phyloP scores from a whole-genome alignment of 2,888 invertebrate genomes.

The Ormyrus pomaceus region DNA sequence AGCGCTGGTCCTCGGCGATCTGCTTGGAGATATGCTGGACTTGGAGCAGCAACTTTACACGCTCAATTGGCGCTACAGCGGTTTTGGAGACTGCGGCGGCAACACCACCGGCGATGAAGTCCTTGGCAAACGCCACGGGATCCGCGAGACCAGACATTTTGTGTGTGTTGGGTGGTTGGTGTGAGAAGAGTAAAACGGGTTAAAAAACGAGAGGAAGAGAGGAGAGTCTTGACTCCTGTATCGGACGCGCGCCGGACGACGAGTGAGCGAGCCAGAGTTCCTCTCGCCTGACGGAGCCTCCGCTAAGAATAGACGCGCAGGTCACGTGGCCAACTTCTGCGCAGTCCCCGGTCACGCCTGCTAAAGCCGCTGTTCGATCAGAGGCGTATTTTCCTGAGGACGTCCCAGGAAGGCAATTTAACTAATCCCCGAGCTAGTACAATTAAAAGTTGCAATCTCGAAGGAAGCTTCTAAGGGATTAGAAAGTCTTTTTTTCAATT shows the following conservation, averaged over 20 bases:
- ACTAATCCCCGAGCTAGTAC: no score
- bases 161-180: constrained; percentile 60
- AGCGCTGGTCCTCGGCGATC: constrained; percentile 88
- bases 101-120: constrained; percentile 93
- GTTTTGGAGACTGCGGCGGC: constrained; percentile 97
- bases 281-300: constrained; percentile 62
- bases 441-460: no score
- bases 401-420: neutral
- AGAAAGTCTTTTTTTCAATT: no score
- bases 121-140: constrained; percentile 91
- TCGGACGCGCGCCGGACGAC: constrained; percentile 79
- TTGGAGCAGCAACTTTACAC: constrained; percentile 95
- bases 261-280: constrained; percentile 74
- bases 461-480: no score
- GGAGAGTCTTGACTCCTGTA: constrained; percentile 71
- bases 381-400: neutral
- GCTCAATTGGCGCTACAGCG: constrained; percentile 95
- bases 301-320: constrained; percentile 74
- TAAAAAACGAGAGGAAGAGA: constrained; percentile 70
- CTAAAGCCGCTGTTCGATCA: constrained; percentile 1
- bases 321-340: constrained; percentile 70
- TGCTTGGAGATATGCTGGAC: constrained; percentile 96
- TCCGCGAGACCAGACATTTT: constrained; percentile 79
- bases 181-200: constrained; percentile 63
- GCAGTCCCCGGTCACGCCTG: constrained; percentile 63